phyloP scores from a whole-genome alignment of 2,888 invertebrate species.

The Microctonus brassicae region DNA sequence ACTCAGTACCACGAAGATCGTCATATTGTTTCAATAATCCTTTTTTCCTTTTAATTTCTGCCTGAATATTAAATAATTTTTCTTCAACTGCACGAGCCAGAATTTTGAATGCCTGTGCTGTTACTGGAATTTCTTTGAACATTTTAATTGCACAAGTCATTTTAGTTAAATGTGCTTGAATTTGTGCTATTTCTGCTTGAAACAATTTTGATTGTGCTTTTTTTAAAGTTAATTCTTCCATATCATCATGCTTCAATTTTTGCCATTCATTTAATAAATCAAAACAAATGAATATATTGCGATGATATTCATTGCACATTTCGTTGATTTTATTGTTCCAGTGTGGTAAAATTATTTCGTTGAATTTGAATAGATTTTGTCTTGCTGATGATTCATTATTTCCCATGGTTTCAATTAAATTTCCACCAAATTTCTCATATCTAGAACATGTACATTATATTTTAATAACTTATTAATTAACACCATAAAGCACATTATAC shows the following conservation, averaged over 20 bases:
- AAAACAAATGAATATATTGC: constrained; percentile 57
- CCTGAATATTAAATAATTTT: constrained; percentile 61
- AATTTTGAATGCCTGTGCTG: constrained; percentile 67
- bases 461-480: no score
- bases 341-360: constrained; percentile 54
- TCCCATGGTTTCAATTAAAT: constrained; percentile 53
- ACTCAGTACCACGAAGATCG: constrained; percentile 67
- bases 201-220: constrained; percentile 59
- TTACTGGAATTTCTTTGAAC: constrained; percentile 68
- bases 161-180: constrained; percentile 63
- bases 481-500: no score
- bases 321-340: constrained; percentile 65
- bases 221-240: constrained; percentile 58
- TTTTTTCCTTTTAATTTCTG: constrained; percentile 64
- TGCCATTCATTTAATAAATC: constrained; percentile 64
- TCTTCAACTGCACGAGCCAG: constrained; percentile 65
- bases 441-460: constrained; percentile 46
- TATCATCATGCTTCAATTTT: constrained; percentile 59
- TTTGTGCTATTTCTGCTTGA: constrained; percentile 59
- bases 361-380: constrained; percentile 49
- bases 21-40: constrained; percentile 67
- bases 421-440: constrained; percentile 55
- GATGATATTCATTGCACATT: constrained; percentile 62
- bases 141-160: constrained; percentile 66
- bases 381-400: constrained; percentile 49